Evolutionary conservation across 2,797 vertebrate genomes (phyloP).

Genomic region (Hippopotamyrus pictus): DNA sequence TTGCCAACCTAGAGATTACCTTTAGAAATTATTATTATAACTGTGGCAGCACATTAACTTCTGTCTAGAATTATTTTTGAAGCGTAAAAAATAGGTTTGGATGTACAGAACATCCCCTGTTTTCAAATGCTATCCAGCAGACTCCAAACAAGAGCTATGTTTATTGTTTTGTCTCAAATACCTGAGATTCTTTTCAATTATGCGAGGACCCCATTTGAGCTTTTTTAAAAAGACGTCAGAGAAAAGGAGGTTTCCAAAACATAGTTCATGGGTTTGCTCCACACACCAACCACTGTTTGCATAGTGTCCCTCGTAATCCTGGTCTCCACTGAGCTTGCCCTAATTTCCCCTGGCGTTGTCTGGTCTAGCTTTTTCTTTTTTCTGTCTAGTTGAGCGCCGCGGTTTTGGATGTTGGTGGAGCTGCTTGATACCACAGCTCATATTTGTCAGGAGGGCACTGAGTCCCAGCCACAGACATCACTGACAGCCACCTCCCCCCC

Average conservation of each 20-base stretch:
- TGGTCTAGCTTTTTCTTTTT: conserved; percentile 45
- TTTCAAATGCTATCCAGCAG: neutral
- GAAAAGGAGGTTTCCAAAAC: conserved; percentile 35
- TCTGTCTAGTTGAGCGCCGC: conserved; percentile 52
- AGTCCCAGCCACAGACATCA: neutral
- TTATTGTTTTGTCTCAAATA: conserved; percentile 22
- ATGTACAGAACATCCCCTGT: neutral
- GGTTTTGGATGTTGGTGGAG: conserved; percentile 42
- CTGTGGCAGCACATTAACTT: neutral
- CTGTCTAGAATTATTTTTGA: neutral
- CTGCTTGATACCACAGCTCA: conserved; percentile 16
- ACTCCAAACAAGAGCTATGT: neutral
- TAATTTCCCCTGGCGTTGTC: conserved; percentile 43
- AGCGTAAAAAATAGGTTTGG: neutral
- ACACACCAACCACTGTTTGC: conserved; percentile 39
- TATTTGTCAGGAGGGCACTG: neutral
- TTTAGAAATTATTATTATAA: conserved; percentile 40
- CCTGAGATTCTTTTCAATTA: conserved; percentile 15
- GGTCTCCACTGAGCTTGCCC: conserved; percentile 21
- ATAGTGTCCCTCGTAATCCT: conserved; percentile 39
- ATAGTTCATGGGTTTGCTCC: conserved; percentile 35
- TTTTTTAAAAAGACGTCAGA: neutral
- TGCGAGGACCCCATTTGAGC: neutral
- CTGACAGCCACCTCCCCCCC: neutral
- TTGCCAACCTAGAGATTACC: conserved; percentile 13